Evolutionary conservation across 2,113 vertebrate genomes (phyloP).

Genomic region (Cynoglossus semilaevis): DNA sequence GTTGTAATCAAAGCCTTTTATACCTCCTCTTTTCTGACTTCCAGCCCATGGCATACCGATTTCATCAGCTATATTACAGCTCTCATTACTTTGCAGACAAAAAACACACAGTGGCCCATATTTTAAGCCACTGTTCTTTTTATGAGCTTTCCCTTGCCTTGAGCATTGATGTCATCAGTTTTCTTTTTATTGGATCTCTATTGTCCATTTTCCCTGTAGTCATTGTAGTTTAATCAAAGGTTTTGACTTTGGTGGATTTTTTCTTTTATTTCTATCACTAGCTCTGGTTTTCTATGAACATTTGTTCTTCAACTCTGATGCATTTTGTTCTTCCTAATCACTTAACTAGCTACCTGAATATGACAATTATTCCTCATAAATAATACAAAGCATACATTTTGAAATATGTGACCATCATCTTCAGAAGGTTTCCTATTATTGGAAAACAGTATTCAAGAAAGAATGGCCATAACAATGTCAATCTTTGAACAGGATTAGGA

Average conservation of each 20-base stretch:
- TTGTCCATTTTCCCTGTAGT: conserved; percentile 55
- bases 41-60: conserved; percentile 53
- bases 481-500: too few relatives aligned
- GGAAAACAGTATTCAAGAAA: too few relatives aligned
- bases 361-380: too few relatives aligned
- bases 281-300: neutral
- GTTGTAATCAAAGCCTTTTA: conserved; percentile 64
- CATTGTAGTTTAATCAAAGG: conserved; percentile 37
- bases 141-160: conserved; percentile 66
- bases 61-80: conserved; percentile 71
- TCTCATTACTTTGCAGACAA: conserved; percentile 66
- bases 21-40: conserved; percentile 49
- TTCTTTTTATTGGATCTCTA: conserved; percentile 59
- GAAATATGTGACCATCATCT: too few relatives aligned
- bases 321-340: too few relatives aligned
- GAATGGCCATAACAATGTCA: too few relatives aligned
- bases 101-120: conserved; percentile 46
- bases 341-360: too few relatives aligned
- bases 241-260: conserved; percentile 19
- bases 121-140: conserved; percentile 63
- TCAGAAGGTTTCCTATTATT: too few relatives aligned
- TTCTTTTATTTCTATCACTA: conserved; percentile 3
- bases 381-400: too few relatives aligned
- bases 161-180: conserved; percentile 48
- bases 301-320: too few relatives aligned